Percentiles rank a stretch among this genome's conserved stretches.
These are phyloP conservation scores for Diarsia brunnea DNA, from an alignment of 2,888 invertebrate genomes.

Conservation along the genomic window DNA sequence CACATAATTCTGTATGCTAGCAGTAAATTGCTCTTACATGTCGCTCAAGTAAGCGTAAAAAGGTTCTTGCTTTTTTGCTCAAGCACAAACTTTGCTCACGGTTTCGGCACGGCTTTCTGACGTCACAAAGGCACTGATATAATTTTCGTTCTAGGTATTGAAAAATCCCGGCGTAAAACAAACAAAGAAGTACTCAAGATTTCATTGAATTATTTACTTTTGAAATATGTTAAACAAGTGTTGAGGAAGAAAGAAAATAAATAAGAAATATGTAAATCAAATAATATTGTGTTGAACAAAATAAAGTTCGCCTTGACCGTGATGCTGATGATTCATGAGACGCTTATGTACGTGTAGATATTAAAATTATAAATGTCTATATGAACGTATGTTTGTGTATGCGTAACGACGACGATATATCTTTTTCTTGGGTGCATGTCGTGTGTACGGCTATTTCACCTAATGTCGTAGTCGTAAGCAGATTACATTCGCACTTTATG, in stretches of 20 bases:
- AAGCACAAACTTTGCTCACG: conserved; percentile 68
- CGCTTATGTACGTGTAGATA: conserved; percentile 17
- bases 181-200: conserved; percentile 20
- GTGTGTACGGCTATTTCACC: background rate
- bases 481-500: background rate
- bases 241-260: conserved; percentile 50
- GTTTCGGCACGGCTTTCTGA: conserved; percentile 74
- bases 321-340: conserved; percentile 53
- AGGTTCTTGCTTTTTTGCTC: conserved; percentile 71
- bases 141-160: conserved; percentile 59
- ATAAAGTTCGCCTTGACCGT: conserved; percentile 57
- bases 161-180: conserved; percentile 26
- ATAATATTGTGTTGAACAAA: conserved; percentile 43
- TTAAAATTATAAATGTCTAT: conserved; percentile 16
- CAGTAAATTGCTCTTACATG: conserved; percentile 81
- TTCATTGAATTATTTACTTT: conserved; percentile 52
- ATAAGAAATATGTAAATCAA: conserved; percentile 57
- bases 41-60: conserved; percentile 80
- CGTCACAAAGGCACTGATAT: conserved; percentile 67
- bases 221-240: conserved; percentile 43
- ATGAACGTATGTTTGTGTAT: background rate
- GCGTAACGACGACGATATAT: conserved; percentile 23
- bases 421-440: background rate
- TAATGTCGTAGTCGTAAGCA: background rate
- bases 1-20: conserved; percentile 62